Evolutionary conservation across 1,140 invertebrate species (phyloP), one percentile per base, ranked within the genome.

Genomic region (Aporrectodea caliginosa): DNA sequence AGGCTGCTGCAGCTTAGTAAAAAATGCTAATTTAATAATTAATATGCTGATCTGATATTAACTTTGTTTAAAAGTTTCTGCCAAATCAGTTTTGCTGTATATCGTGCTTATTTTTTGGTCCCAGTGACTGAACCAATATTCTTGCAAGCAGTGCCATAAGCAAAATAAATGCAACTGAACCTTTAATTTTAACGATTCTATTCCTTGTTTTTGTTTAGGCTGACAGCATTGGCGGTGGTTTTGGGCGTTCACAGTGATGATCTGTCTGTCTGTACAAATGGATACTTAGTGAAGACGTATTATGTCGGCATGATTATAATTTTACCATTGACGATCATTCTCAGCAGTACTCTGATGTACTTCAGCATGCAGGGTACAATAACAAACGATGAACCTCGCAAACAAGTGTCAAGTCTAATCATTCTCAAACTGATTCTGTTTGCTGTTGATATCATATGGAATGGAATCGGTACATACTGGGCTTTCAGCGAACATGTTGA

Each of bases 391-490:
- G 81, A 82, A 31, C 85, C 88, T 6, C 83, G 89, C 68, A 85
- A 84, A 78, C 82, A 85, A 78, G 84, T 90, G 2, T 82, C 85
- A 16, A 82, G 84, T 34, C 82, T 88, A 35, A 79, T 90, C 30
- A 88, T 90, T 73, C 33, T 86, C 1, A 88, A 88, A 83, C 83
- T 87, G 0, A 85, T 92, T 70, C 87, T 95, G 68, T 90, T 93
- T 35, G 83, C 14, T 72, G 6, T 94, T 33, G 94, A 95, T 88
- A 89, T 93, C 27, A 90, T 89, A 0, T 92, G 94, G 89, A 94
- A 94, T 84, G 89, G 92, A 73, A 89, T 95, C 84, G 94, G 94
- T 14, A 93, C 93, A 1, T 90, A 94, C 84, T 95, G 94, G 93
- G 91, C 93, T 68, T 93, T 94, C 85, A 81, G 78, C 79, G 81